Base-by-base conservation (phyloP, 2,797 vertebrate species). In the Parauchenoglanis punctatus region DNA sequence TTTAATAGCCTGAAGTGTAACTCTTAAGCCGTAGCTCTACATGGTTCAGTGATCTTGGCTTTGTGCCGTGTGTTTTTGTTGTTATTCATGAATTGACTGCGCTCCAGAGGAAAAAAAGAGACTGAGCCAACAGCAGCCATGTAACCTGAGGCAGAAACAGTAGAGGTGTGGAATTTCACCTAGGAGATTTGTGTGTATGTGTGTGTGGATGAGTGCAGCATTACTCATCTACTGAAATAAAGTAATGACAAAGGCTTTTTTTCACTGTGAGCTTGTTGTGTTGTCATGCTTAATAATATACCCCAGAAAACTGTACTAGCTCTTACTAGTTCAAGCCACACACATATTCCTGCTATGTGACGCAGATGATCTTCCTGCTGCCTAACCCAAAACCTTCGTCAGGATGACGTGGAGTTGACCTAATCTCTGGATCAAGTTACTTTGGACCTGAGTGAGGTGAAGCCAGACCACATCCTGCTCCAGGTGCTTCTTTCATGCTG, bases 111-210 rank as follows among this genome's bases (percentile, higher is more conserved):
- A 54, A 46, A 87, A 46, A 77, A 25, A 56, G 52, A 76, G 52
- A 70, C 23, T 18, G 20, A 5, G 49, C 23, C 18, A 54, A 86
- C 54, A 88, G 86, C 72, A 86, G 44, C 86, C 23, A n/a, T 76
- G 86, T 91, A 87, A 90, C 72, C 86, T 23, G 82, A 88, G 84
- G 81, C 86, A 86, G 88, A 85, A 77, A 73, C 84, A 56, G 81
- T 46, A 59, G 82, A 88, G 89, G 89, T 90, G 89, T 90, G 87
- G 85, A 91, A 91, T 91, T 90, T 90, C 86, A 89, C 67, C 67
- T 86, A 5, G 25, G 44, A 58, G 59, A 61, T 52, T 20, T 85
- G 56, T 72, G 46, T 82, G 83, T 85, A 40, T 87, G 56, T 65
- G 70, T 80, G 81, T 70, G 67, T 85, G 54, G 20, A 67, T 85